Evolutionary conservation across 2,888 invertebrate genomes (phyloP).

Genomic region (Prenolepis imparis): DNA sequence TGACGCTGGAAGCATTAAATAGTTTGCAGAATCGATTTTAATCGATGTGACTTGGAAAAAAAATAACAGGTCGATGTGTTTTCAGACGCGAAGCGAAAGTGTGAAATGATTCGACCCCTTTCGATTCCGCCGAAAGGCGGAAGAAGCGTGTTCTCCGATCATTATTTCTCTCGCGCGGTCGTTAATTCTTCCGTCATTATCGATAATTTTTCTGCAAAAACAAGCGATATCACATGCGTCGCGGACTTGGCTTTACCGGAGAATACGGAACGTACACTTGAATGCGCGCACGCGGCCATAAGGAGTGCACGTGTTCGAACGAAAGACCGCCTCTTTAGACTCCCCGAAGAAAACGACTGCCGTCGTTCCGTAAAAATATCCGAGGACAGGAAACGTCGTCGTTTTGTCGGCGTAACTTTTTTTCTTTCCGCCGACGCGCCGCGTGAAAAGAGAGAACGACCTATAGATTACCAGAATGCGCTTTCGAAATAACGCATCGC

Average conservation of each 20-base stretch:
- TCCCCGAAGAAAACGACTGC: slow-evolving; percentile 49
- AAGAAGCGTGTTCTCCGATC: background rate
- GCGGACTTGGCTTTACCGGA: slow-evolving; percentile 12
- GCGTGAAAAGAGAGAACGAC: background rate
- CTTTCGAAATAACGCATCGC: slow-evolving; percentile 31
- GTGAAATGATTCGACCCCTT: slow-evolving; percentile 37
- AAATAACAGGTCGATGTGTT: slow-evolving; percentile 10
- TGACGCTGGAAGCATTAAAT: background rate
- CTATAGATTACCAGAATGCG: slow-evolving; percentile 27
- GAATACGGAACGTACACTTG: background rate
- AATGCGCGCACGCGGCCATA: slow-evolving; percentile 19
- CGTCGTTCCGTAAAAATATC: slow-evolving; percentile 66
- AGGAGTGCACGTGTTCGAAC: slow-evolving; percentile 44
- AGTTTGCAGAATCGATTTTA: background rate
- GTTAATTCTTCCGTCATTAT: background rate
- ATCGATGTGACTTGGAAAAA: slow-evolving; percentile 1
- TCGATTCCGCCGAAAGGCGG: slow-evolving; percentile 10
- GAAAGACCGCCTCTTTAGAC: slow-evolving; percentile 50
- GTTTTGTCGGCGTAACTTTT: slow-evolving; percentile 23
- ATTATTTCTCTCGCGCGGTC: background rate
- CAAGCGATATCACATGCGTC: background rate
- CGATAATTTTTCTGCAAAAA: background rate
- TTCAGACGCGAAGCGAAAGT: slow-evolving; percentile 39
- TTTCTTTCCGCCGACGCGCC: slow-evolving; percentile 29
- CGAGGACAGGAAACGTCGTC: slow-evolving; percentile 61